A percentile compares a stretch with the other conserved stretches of the same genome.
These are phyloP conservation scores for Cyanocitta stelleri DNA, from an alignment of 2,113 vertebrate species.

Conservation along the genomic window DNA sequence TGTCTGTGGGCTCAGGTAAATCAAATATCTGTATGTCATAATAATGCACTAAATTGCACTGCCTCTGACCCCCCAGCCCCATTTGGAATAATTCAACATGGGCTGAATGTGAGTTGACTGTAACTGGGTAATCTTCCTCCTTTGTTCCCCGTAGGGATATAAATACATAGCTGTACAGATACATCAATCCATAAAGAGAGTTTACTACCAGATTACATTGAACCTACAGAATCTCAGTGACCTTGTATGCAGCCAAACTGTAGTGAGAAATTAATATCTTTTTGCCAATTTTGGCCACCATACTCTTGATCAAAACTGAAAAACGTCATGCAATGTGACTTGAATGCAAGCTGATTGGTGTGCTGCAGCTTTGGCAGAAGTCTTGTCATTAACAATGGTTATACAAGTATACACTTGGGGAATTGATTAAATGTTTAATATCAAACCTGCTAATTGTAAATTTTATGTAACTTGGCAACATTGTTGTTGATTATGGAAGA, in stretches of 20 bases:
- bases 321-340: rapidly evolving
- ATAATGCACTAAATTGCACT: neutral
- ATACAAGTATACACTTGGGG: neutral
- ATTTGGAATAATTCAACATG: neutral
- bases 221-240: neutral
- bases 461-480: neutral
- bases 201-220: neutral
- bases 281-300: neutral
- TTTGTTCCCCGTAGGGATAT: neutral
- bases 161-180: neutral
- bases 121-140: neutral
- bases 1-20: neutral
- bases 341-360: neutral
- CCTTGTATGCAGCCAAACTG: neutral
- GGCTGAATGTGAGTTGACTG: neutral
- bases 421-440: neutral
- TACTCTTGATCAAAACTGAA: neutral
- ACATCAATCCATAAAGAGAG: neutral
- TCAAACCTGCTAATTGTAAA: neutral
- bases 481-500: neutral
- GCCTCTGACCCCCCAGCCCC: rapidly evolving
- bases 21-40: neutral
- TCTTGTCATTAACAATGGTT: neutral
- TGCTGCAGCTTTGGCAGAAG: neutral
- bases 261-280: neutral